These are phyloP conservation scores for Vollenhovia emeryi DNA, from an alignment of 1,140 invertebrate species.

Conservation along the genomic window DNA sequence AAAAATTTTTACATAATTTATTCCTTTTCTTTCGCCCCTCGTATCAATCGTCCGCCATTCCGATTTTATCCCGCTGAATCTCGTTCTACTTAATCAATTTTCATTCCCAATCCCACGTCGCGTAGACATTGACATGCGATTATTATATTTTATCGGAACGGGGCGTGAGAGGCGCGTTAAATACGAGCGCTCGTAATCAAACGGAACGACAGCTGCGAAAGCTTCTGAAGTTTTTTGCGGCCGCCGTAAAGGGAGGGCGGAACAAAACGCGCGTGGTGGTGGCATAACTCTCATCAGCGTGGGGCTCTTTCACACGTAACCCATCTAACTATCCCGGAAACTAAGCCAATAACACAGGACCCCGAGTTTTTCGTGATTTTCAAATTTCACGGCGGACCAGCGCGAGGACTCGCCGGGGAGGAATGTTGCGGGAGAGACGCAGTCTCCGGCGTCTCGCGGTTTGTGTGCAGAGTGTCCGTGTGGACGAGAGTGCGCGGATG, in stretches of 20 bases:
- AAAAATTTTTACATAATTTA: not conserved
- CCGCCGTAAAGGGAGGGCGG: not conserved
- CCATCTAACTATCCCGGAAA: slow-evolving; percentile 28
- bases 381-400: slow-evolving; percentile 34
- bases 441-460: not conserved
- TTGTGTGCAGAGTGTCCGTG: not conserved
- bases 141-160: slow-evolving; percentile 21
- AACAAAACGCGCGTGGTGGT: not conserved
- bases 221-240: slow-evolving; percentile 26
- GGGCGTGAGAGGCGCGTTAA: not conserved
- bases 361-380: slow-evolving; percentile 45
- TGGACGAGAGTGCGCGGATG: not conserved
- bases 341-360: slow-evolving; percentile 45
- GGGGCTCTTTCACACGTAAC: not conserved
- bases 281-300: slow-evolving; percentile 25
- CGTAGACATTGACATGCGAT: not conserved
- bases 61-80: not conserved
- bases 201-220: not conserved
- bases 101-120: not conserved
- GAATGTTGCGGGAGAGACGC: slow-evolving; percentile 1
- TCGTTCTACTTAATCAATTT: not conserved
- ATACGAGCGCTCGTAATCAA: not conserved
- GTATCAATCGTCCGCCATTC: not conserved
- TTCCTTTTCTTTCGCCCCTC: not conserved
- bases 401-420: not conserved